Evolutionary conservation across 2,888 invertebrate species (phyloP), one percentile per base, ranked within the genome.

Genomic region (Erebia palarica): DNA sequence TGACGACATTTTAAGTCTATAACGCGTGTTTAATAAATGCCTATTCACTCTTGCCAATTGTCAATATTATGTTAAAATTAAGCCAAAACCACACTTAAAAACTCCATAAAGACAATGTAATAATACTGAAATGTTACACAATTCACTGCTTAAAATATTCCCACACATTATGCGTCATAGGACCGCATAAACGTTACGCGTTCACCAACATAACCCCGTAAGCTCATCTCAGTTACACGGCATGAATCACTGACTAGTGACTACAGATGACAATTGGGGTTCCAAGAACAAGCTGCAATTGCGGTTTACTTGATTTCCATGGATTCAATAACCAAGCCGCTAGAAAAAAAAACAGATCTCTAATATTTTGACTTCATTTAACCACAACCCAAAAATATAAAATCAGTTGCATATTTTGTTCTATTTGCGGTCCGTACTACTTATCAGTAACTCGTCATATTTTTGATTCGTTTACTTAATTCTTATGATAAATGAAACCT

Each of bases 201-300:
- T 79, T 72, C 67, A 9, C 63, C 44, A 64, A 60, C 65, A 59
- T 59, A 75, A 73, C 80, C 82, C 81, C 80, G 86, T 83, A 87
- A 86, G 87, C 86, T 82, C 83, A 86, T 90, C 81, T 83, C 82
- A 85, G 88, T 88, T 88, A 88, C 78, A 78, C 75, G 77, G 77
- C 76, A 81, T 88, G 87, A 87, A 84, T 89, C 89, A 88, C 55
- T 27, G 27, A 51, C 42, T 55, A 66, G 82, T 79, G 76, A 73
- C 76, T 79, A 80, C 71, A 55, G 65, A 71, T 70, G 71, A 76
- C 72, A 70, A 73, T 75, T 69, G 74, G 75, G 71, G 18, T 87
- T 85, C 85, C 73, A 66, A 80, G 87, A 87, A 87, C 74, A 76
- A 80, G 79, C 80, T 78, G 81, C 83, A 81, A 82, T 85, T 88